Evolutionary conservation across 2,797 vertebrate species (phyloP).

Genomic region (Petrocephalus schoutedeni): DNA sequence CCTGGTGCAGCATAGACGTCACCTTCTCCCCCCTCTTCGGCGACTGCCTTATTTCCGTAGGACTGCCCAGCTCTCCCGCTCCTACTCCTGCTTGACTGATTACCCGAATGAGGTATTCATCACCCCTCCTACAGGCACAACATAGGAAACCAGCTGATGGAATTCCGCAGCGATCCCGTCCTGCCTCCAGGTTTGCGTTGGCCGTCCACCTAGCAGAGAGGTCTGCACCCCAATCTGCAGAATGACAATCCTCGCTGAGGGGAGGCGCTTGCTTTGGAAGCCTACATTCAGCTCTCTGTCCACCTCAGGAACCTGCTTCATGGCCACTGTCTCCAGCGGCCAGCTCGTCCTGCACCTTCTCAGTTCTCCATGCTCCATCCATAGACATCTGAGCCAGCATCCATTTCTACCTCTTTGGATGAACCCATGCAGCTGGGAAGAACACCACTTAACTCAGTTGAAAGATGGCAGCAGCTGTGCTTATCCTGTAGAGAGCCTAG

Average conservation of each 20-base stretch:
- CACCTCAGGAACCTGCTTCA: neutral
- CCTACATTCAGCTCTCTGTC: neutral
- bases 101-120: neutral
- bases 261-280: neutral
- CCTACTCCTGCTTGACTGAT: neutral
- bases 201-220: neutral
- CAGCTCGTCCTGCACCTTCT: neutral
- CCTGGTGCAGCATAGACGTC: neutral
- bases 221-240: neutral
- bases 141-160: neutral
- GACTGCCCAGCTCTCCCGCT: neutral
- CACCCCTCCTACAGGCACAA: neutral
- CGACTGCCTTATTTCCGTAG: neutral
- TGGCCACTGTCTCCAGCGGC: neutral
- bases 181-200: neutral
- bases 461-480: too few relatives aligned
- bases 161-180: neutral
- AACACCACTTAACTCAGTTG: too few relatives aligned
- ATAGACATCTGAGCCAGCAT: neutral
- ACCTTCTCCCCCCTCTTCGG: neutral
- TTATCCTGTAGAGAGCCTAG: too few relatives aligned
- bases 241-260: neutral
- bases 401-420: neutral
- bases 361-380: neutral
- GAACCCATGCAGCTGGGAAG: neutral